A percentile compares a stretch with the other conserved stretches of the same genome.
Conservation (phyloP, 2,888 invertebrate species). For the Ichneumoninae sp. region DNA sequence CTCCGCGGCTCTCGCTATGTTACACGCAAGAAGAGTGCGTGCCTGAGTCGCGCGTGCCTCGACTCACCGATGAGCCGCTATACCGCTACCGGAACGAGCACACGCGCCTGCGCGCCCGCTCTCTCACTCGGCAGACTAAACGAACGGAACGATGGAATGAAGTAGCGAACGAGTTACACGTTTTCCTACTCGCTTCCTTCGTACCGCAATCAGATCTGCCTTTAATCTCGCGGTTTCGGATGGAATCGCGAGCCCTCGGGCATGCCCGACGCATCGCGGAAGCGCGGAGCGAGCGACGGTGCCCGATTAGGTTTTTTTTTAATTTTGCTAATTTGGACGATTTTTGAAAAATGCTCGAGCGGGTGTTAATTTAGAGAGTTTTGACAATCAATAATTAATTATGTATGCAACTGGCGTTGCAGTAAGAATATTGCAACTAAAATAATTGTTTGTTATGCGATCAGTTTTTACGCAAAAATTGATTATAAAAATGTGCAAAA, state of each 20-base stretch:
- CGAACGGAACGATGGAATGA: constrained; percentile 57
- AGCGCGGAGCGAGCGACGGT: too few species aligned
- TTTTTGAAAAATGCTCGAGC: too few species aligned
- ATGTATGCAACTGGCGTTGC: too few species aligned
- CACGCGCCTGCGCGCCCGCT: constrained; percentile 24
- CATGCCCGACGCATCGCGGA: too few species aligned
- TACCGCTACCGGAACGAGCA: constrained; percentile 12
- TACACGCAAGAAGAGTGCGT: constrained; percentile 72
- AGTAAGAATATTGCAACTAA: too few species aligned
- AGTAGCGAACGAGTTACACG: constrained; percentile 61
- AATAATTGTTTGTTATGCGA: too few species aligned
- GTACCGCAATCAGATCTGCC: constrained; percentile 40
- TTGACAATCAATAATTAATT: too few species aligned
- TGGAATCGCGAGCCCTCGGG: too few species aligned
- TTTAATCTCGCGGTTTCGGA: constrained; percentile 42
- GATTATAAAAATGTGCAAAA: neutral
- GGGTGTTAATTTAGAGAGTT: too few species aligned
- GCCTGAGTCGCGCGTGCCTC: constrained; percentile 77
- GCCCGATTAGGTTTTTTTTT: too few species aligned
- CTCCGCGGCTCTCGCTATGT: constrained; percentile 55
- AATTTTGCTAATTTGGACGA: too few species aligned
- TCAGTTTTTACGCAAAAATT: too few species aligned
- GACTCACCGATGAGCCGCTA: constrained; percentile 69
- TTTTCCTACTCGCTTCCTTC: constrained; percentile 49
- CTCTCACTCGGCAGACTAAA: constrained; percentile 47